A percentile compares a stretch with the other conserved stretches of the same genome.
Conservation (phyloP, 2,113 vertebrate species). For the Bambusicola thoracicus region DNA sequence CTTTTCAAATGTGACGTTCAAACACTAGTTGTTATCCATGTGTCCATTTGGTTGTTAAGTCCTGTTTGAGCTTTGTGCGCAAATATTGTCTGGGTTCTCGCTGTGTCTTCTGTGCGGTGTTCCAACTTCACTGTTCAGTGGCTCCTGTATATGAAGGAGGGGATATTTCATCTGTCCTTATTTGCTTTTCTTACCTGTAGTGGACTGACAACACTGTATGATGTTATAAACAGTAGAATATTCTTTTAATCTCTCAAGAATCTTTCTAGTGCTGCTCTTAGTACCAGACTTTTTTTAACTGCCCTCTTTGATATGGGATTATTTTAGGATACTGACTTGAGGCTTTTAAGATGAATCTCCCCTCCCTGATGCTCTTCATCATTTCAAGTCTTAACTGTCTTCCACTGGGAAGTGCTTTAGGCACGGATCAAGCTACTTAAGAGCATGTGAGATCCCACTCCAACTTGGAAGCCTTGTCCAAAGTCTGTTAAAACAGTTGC, state of each 20-base stretch:
- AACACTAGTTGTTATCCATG: fast-evolving
- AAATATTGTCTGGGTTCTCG: neutral
- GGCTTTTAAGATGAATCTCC: neutral
- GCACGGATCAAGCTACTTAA: neutral
- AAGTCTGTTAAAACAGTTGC: neutral
- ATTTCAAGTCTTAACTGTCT: neutral
- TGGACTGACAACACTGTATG: neutral
- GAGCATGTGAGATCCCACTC: neutral
- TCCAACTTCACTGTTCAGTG: neutral
- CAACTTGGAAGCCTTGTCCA: neutral
- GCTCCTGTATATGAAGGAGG: neutral
- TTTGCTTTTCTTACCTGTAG: neutral
- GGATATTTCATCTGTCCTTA: neutral
- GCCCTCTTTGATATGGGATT: neutral
- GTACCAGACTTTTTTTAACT: constrained; percentile 8
- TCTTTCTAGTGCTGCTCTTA: neutral
- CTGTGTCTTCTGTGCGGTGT: neutral
- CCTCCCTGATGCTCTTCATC: neutral
- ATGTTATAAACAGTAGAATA: neutral
- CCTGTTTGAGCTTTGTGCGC: neutral
- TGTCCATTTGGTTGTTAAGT: neutral
- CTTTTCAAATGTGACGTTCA: neutral
- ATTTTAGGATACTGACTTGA: neutral
- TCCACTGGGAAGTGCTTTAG: neutral
- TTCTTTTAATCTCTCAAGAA: neutral